Evolutionary conservation across 2,888 invertebrate species (phyloP), one percentile per base, ranked within the genome.

Genomic region (Apodemia mormo): DNA sequence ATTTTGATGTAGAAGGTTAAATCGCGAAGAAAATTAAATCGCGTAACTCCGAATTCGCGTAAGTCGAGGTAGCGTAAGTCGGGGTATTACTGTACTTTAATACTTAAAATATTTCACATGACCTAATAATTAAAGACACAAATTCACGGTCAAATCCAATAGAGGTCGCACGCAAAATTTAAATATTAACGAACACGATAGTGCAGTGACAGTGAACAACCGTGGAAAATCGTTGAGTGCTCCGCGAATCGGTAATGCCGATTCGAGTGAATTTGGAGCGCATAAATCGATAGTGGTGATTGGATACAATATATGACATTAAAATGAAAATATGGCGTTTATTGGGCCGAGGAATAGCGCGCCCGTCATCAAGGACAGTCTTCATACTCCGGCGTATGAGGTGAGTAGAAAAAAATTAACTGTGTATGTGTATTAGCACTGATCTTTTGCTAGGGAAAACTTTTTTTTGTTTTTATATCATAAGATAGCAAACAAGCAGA

Each of bases 321-420:
- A 91, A 85, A 81, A 92, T 92, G 92, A 84, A 78, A 91, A 85
- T 73, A 92, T 91, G 92, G 92, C 92, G 86, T 85, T 93, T 79
- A 94, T 93, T 73, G 92, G 92, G 80, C 94, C 95, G 80, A 94
- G 95, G 89, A 95, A 95, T 86, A 95, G 95, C 76, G 94, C 94
- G 76, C 95, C 95, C 67, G 87, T 95, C 79, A 94, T 95, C 82
- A 94, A 92, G 85, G 95, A 96, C 86, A 96, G 94, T 85, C 94
- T 96, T 77, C 94, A 94, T 79, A 89, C 94, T 77, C 95, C 95
- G 78, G 95, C 95, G 64, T 95, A 96, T 80, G 95, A 96, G 94
- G 96, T 96, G 85, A 90, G 94, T 66, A 22, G 22, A 22, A 22
- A 22, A 22, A 22, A 22, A 22, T 22, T 22, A 22, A 22, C 22